Conservation (phyloP, 2,888 invertebrate genomes). For the Calameuta filiformis region DNA sequence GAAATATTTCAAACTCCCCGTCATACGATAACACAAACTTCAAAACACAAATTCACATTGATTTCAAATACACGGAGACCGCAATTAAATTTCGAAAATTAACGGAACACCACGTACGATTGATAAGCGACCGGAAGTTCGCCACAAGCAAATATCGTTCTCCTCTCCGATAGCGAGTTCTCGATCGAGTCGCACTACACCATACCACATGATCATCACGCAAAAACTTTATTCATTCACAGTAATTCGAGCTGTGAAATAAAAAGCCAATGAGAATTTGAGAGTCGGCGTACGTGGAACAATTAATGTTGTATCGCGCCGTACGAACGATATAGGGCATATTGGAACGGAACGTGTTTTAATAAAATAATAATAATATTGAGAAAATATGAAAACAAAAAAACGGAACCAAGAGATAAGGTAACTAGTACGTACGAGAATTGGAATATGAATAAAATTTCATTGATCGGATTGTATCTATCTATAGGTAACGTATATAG, state of each 20-base stretch:
- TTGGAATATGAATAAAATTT: not conserved
- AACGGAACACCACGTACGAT: conserved; percentile 51
- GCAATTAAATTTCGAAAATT: conserved; percentile 48
- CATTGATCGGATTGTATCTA: not conserved
- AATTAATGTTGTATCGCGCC: not conserved
- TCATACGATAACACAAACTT: not conserved
- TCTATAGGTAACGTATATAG: too few relatives aligned
- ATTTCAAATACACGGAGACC: not conserved
- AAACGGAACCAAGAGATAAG: not conserved
- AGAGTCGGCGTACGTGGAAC: not conserved
- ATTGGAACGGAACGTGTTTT: not conserved
- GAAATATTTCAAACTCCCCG: not conserved
- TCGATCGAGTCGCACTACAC: conserved; percentile 39
- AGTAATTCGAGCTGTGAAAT: not conserved
- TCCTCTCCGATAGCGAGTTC: conserved; percentile 19
- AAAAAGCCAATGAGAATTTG: not conserved
- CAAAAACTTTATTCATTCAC: not conserved
- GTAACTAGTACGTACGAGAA: not conserved
- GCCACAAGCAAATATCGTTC: conserved; percentile 44
- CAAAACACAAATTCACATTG: not conserved
- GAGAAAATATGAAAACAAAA: not conserved
- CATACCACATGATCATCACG: not conserved
- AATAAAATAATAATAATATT: not conserved
- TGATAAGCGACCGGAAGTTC: conserved; percentile 63
- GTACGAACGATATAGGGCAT: not conserved